These are phyloP conservation scores for Bicyclus anynana DNA, from an alignment of 1,140 invertebrate genomes.

Conservation along the genomic window DNA sequence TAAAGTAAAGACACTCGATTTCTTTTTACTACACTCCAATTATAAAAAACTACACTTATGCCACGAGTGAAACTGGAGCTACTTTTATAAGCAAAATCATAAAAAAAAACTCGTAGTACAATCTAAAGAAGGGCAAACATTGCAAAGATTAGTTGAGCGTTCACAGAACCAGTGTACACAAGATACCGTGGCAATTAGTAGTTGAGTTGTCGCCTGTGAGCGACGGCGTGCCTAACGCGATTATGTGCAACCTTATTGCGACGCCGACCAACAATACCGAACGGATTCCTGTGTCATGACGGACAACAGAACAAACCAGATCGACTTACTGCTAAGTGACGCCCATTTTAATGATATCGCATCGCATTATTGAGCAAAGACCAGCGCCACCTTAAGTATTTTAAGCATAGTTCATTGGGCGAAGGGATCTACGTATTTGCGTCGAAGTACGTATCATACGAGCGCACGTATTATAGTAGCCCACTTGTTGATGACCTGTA, in stretches of 20 bases:
- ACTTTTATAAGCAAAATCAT: too few species aligned
- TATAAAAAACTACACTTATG: too few species aligned
- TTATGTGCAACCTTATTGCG: conserved; percentile 45
- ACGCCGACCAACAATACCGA: conserved; percentile 42
- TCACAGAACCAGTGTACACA: conserved; percentile 50
- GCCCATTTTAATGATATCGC: conserved; percentile 11
- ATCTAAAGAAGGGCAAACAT: background rate
- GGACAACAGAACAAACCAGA: conserved; percentile 49
- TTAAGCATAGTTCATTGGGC: background rate
- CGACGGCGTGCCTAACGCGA: conserved; percentile 67
- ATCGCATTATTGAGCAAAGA: background rate
- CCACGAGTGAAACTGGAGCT: too few species aligned
- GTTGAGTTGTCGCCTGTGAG: conserved; percentile 57
- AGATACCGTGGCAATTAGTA: conserved; percentile 67
- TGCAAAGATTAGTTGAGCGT: conserved; percentile 9
- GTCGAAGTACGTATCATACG: too few species aligned
- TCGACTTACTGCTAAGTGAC: conserved; percentile 37
- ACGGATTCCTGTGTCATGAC: conserved; percentile 58
- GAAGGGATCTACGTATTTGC: too few species aligned
- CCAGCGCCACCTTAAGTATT: background rate
- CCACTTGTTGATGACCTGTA: too few species aligned
- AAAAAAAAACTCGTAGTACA: too few species aligned
- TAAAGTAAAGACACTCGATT: too few species aligned
- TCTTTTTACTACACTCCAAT: too few species aligned
- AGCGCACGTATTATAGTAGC: too few species aligned